These are phyloP conservation scores for Monodelphis domestica DNA, from an alignment of 2,797 vertebrate species.

Conservation along the genomic window DNA sequence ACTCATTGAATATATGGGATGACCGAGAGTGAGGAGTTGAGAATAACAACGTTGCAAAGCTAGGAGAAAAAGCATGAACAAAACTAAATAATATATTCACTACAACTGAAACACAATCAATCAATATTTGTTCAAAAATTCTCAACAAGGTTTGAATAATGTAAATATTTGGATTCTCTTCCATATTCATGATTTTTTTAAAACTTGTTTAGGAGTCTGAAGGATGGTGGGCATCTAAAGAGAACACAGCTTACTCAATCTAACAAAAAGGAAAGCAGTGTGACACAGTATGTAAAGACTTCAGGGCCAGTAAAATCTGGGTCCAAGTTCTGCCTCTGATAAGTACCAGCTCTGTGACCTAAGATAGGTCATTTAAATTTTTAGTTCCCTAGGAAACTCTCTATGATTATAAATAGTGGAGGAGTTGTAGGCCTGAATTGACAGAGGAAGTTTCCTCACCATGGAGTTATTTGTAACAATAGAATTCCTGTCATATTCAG, in stretches of 20 bases:
- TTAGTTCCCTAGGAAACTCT: background rate
- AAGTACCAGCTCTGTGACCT: background rate
- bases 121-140: background rate
- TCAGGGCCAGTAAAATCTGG: background rate
- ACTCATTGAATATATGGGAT: background rate
- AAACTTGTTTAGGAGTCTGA: background rate
- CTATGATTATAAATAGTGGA: background rate
- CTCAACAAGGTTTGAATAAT: background rate
- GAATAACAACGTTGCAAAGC: background rate
- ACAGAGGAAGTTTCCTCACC: background rate
- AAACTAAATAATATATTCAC: background rate
- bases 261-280: background rate
- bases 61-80: background rate
- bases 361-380: background rate
- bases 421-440: too few species aligned
- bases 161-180: background rate
- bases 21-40: background rate
- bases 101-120: background rate
- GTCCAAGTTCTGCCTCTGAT: background rate
- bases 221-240: background rate
- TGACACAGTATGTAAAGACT: background rate
- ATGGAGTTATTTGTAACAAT: background rate
- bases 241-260: background rate
- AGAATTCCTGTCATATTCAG: background rate
- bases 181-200: background rate